Evolutionary conservation across 2,888 invertebrate species (phyloP).

Genomic region (Plemyria rubiginata): DNA sequence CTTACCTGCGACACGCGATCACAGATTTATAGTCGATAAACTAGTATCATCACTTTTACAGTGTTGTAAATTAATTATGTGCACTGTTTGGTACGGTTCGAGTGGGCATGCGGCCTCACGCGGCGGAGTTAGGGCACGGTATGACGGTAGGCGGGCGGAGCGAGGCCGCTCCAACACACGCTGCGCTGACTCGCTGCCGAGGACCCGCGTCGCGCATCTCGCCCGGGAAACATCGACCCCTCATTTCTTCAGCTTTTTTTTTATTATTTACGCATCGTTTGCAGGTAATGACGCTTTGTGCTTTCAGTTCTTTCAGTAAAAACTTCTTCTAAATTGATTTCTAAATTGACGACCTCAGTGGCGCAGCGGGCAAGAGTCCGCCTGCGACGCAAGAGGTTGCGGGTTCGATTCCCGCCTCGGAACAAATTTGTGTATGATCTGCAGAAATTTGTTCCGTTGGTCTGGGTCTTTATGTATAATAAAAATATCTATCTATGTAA

Average conservation of each 20-base stretch:
- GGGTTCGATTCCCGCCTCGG: too few species aligned
- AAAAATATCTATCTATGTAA: too few species aligned
- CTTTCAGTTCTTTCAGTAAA: too few species aligned
- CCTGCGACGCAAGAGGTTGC: too few species aligned
- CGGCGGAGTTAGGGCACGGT: conserved; percentile 67
- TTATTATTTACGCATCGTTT: conserved; percentile 38
- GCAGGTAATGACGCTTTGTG: conserved; percentile 43
- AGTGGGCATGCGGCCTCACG: conserved; percentile 69
- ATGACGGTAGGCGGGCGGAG: conserved; percentile 74
- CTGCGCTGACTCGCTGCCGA: conserved; percentile 42
- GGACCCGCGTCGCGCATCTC: conserved; percentile 69
- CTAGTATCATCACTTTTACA: conserved; percentile 83
- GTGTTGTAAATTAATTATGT: conserved; percentile 80
- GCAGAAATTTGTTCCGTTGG: too few species aligned
- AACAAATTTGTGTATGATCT: too few species aligned
- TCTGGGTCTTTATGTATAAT: too few species aligned
- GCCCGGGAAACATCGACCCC: conserved; percentile 54
- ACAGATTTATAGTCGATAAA: conserved; percentile 83
- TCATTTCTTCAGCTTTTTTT: conserved; percentile 46
- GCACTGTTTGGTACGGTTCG: conserved; percentile 62
- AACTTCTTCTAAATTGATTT: too few species aligned
- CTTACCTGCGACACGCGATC: conserved; percentile 83
- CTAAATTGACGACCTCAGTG: too few species aligned
- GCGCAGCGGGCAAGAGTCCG: too few species aligned
- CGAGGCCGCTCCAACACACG: conserved; percentile 49